phyloP scores from a whole-genome alignment of 1,140 invertebrate species.

The Grapholita molesta region DNA sequence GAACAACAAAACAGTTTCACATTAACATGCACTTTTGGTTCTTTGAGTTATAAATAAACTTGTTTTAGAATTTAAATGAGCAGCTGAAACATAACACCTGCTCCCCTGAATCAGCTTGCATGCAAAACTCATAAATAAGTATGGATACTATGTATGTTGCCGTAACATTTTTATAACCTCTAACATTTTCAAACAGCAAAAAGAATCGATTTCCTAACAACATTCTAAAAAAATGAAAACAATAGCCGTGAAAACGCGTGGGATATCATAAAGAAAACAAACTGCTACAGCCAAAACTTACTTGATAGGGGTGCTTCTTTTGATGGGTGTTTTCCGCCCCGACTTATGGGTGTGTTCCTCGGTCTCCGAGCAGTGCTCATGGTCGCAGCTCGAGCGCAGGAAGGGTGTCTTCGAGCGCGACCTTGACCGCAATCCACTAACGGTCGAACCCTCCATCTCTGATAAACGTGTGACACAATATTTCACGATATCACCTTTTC shows the following conservation, averaged over 20 bases:
- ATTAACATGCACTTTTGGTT: neutral
- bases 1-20: neutral
- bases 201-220: neutral
- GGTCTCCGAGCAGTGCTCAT: slow-evolving; percentile 71
- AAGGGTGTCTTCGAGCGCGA: slow-evolving; percentile 82
- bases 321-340: slow-evolving; percentile 69
- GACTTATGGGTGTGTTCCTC: slow-evolving; percentile 75
- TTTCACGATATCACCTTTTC: slow-evolving; percentile 32
- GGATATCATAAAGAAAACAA: slow-evolving; percentile 42
- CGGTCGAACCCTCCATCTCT: slow-evolving; percentile 64
- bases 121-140: neutral
- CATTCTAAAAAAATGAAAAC: slow-evolving; percentile 28
- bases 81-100: slow-evolving; percentile 13
- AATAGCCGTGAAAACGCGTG: slow-evolving; percentile 34
- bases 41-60: neutral
- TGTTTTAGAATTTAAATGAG: neutral
- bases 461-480: slow-evolving; percentile 24
- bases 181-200: neutral
- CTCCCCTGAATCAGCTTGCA: neutral
- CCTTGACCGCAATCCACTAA: slow-evolving; percentile 74
- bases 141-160: neutral
- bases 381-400: slow-evolving; percentile 76
- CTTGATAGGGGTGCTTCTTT: slow-evolving; percentile 76
- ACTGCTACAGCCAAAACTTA: slow-evolving; percentile 48
- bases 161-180: neutral